Conservation (phyloP, 92 coral and sea anemone genomes). For the Metridium senile region DNA sequence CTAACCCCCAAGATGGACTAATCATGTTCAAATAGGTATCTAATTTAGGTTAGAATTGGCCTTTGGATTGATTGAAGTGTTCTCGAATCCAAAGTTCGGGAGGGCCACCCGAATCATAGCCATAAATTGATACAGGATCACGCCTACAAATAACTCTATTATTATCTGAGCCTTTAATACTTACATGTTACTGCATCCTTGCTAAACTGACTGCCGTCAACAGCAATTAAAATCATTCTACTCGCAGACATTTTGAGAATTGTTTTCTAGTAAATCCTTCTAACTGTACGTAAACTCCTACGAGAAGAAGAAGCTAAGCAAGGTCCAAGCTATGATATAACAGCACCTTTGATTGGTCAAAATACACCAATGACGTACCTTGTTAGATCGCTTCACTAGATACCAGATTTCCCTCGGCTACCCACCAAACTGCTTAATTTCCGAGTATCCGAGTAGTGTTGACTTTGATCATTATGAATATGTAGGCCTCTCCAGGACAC, state of each 20-base stretch:
- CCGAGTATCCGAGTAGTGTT: too few relatives aligned
- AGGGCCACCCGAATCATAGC: neutral
- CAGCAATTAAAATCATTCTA: conserved; percentile 34
- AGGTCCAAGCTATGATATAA: neutral
- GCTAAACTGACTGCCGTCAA: conserved; percentile 57
- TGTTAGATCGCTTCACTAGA: neutral
- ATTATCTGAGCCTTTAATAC: conserved; percentile 9
- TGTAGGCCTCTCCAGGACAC: neutral
- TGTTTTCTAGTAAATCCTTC: neutral
- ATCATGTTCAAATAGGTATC: neutral
- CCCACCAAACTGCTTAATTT: too few relatives aligned
- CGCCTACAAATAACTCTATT: neutral
- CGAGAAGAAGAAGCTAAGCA: neutral
- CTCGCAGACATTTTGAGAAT: neutral
- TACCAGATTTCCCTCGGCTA: neutral
- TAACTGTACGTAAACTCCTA: neutral
- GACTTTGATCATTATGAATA: too few relatives aligned
- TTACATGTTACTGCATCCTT: conserved; percentile 47
- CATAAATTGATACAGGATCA: neutral
- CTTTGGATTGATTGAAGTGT: neutral
- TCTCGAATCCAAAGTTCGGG: neutral
- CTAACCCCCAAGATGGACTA: neutral
- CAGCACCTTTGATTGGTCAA: neutral
- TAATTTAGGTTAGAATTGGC: neutral
- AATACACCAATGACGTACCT: neutral